A percentile compares a stretch with the other conserved stretches of the same genome.
Evolutionary conservation across 2,797 vertebrate species (phyloP).

Genomic region (Hoplostethus atlanticus): DNA sequence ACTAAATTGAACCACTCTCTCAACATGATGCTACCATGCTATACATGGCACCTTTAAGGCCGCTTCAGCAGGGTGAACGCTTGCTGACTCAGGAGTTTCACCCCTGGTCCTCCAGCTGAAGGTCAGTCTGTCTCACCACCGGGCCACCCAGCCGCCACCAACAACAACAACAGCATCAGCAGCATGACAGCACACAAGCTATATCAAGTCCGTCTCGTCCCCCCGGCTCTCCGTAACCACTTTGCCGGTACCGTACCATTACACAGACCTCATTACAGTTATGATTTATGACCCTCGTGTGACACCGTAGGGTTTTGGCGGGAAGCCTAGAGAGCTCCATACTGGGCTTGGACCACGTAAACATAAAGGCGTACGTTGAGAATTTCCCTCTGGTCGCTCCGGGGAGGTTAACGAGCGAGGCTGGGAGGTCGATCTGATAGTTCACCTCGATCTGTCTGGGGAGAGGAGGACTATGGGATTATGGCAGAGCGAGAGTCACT

Average conservation of each 20-base stretch:
- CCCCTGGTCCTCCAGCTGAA: conserved; percentile 38
- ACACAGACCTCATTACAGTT: conserved; percentile 77
- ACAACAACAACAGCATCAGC: conserved; percentile 66
- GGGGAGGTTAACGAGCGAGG: conserved; percentile 34
- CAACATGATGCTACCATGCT: no score
- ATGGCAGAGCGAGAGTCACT: conserved; percentile 28
- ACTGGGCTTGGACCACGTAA: conserved; percentile 55
- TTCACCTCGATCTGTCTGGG: conserved; percentile 19
- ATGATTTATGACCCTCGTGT: conserved; percentile 78
- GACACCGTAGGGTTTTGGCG: conserved; percentile 71
- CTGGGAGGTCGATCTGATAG: conserved; percentile 36
- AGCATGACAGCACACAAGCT: conserved; percentile 59
- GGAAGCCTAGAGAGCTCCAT: conserved; percentile 51
- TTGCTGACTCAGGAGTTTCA: conserved; percentile 57
- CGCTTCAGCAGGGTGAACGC: conserved; percentile 24
- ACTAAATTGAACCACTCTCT: no score
- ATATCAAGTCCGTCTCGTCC: conserved; percentile 45
- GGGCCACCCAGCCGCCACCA: conserved; percentile 43
- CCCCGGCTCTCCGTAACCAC: conserved; percentile 43
- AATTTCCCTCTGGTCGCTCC: conserved; percentile 49
- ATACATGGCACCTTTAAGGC: no score
- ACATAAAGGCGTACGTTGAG: conserved; percentile 61
- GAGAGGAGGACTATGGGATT: conserved; percentile 24
- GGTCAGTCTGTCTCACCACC: conserved; percentile 65
- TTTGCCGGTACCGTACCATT: conserved; percentile 51